Base-by-base conservation (phyloP, 2,113 vertebrate genomes). In the Atherinomorus stipes region DNA sequence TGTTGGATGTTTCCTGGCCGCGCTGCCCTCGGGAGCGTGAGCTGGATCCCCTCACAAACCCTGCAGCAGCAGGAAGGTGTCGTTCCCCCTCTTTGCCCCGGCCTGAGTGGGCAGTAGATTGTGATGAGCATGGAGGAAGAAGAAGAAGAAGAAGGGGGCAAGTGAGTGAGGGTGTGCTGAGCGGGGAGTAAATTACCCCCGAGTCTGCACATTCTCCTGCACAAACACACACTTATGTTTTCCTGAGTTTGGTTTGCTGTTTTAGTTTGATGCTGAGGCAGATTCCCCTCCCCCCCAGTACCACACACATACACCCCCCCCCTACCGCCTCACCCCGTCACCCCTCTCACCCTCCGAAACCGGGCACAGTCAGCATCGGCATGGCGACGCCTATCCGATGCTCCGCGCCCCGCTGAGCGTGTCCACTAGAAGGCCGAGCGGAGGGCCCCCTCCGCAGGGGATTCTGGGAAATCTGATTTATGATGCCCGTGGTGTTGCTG, bases 381-480 rank as follows among this genome's bases (percentile, higher is more conserved):
- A 70, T 60, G 88, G 92, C 91, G 89, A 90, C 90, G 80, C 92
- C 93, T 93, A 95, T 94, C n/a, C 93, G 93, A 95, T 94, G 93
- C 90, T 78, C 89, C 86, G 90, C 82, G 93, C 92, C 93, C 94
- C 88, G 85, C 93, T 80, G 91, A 94, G 92, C 93, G 91, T 94
- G 93, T 94, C 94, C 88, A 66, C 90, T n/a, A 69, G 87, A 64
- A 80, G 92, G 90, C 91, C 91, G 88, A 89, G 89, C 71, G 75
- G 74, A 83, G 93, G 92, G 88, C 91, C 89, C n/a, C 91, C 85
- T 92, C 93, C 90, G 86, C 91, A 69, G 93, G 89, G 92, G 92
- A 94, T 94, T 95, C 90, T 92, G 94, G 93, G 94, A 93, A 94
- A 93, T 93, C 91, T 94, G 94, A 95, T 94, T 94, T 95, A 94